Percentiles rank a stretch among this genome's conserved stretches.
Conservation (phyloP, 2,797 vertebrate genomes). For the Peromyscus aztecus region DNA sequence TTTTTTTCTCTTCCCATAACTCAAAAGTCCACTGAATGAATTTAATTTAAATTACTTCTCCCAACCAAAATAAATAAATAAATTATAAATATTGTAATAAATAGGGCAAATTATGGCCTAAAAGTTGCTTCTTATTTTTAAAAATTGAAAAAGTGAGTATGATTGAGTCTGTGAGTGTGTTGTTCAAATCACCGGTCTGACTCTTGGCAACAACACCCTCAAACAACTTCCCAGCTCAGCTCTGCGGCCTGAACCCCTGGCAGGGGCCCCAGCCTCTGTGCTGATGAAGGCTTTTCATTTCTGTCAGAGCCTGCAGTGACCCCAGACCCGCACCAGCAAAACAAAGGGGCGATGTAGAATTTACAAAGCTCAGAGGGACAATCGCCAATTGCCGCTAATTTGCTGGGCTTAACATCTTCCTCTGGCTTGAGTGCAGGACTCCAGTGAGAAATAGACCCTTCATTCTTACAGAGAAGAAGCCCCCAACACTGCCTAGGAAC, state of each 20-base stretch:
- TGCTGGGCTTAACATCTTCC: conserved; percentile 43
- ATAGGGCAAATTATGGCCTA: conserved; percentile 58
- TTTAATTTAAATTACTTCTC: conserved; percentile 69
- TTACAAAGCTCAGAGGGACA: conserved; percentile 29
- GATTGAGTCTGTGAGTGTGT: conserved; percentile 67
- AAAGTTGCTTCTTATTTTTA: conserved; percentile 67
- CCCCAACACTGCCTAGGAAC: conserved; percentile 53
- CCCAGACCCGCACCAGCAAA: conserved; percentile 2
- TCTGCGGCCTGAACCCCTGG: background rate
- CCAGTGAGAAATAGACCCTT: conserved; percentile 78
- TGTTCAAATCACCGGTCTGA: conserved; percentile 9
- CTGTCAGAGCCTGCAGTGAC: conserved; percentile 49
- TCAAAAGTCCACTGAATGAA: conserved; percentile 54
- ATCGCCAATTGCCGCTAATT: background rate
- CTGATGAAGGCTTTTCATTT: conserved; percentile 36
- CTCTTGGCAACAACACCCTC: conserved; percentile 51
- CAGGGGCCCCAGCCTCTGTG: background rate
- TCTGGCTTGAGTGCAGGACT: conserved; percentile 60
- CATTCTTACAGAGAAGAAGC: conserved; percentile 58
- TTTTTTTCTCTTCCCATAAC: conserved; percentile 67
- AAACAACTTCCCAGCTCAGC: conserved; percentile 34
- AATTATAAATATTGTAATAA: conserved; percentile 1
- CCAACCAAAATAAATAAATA: conserved; percentile 54
- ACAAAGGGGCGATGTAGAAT: conserved; percentile 46
- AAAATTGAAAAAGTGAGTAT: conserved; percentile 48